Evolutionary conservation across 2,113 vertebrate genomes (phyloP).

Genomic region (Pontoporia blainvillei): DNA sequence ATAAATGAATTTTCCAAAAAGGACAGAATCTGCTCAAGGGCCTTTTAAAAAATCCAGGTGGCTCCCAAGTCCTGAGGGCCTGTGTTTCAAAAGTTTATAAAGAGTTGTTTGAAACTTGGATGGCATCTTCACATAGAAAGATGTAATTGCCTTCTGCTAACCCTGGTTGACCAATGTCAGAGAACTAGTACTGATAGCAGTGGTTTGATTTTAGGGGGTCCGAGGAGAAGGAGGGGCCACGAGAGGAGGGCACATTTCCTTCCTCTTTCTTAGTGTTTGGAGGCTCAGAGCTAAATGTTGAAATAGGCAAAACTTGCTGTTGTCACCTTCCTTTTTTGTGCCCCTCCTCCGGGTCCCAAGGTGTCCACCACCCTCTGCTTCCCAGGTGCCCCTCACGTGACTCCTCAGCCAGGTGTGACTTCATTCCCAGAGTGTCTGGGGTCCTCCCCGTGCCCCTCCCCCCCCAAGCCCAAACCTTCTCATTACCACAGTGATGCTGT

Average conservation of each 20-base stretch:
- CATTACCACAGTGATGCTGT: not conserved
- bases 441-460: too few relatives aligned
- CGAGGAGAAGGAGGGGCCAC: not conserved
- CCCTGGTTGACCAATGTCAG: not conserved
- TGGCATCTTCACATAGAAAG: not conserved
- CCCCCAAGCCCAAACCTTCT: not conserved
- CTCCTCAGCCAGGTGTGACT: not conserved
- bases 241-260: conserved; percentile 35
- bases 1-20: not conserved
- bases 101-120: not conserved
- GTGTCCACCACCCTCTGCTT: not conserved
- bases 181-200: not conserved
- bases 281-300: conserved; percentile 32
- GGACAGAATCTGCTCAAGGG: not conserved
- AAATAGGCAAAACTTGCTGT: conserved; percentile 32
- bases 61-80: not conserved
- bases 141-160: not conserved
- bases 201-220: not conserved
- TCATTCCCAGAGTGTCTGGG: not conserved
- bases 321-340: conserved; percentile 58
- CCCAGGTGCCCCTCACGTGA: not conserved
- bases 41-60: not conserved
- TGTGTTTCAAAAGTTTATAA: not conserved
- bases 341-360: not conserved
- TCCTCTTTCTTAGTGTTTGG: conserved; percentile 58